phyloP scores from a whole-genome alignment of 1,140 invertebrate species.

The Agrilus planipennis region DNA sequence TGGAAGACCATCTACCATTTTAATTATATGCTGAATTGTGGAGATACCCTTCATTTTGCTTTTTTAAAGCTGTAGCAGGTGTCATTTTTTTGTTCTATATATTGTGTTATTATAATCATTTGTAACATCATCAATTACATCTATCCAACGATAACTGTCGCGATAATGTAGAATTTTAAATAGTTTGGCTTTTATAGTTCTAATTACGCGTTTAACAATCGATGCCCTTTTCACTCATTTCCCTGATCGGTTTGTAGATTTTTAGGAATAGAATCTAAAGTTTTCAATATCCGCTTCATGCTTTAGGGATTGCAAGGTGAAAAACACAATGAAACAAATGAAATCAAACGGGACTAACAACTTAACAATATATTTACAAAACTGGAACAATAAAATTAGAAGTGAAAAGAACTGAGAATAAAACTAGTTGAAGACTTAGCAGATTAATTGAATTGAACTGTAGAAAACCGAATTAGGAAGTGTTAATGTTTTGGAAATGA shows the following conservation, averaged over 20 bases:
- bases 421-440: too few species aligned
- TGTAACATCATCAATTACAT: constrained; percentile 29
- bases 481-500: too few species aligned
- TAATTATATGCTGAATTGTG: constrained; percentile 10
- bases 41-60: constrained; percentile 16
- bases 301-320: constrained; percentile 13
- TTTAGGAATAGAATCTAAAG: neutral
- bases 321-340: constrained; percentile 23
- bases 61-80: constrained; percentile 25
- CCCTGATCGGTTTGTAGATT: constrained; percentile 26
- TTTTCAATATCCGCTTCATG: constrained; percentile 14
- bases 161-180: neutral
- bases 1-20: constrained; percentile 5
- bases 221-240: constrained; percentile 22
- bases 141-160: constrained; percentile 31
- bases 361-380: too few species aligned
- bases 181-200: neutral
- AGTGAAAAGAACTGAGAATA: too few species aligned
- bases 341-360: constrained; percentile 26
- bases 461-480: too few species aligned
- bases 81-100: constrained; percentile 33
- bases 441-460: too few species aligned
- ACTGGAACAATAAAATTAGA: too few species aligned
- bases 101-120: constrained; percentile 33
- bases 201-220: neutral